phyloP scores from a whole-genome alignment of 2,888 invertebrate genomes.

The Dolichopus griseipennis region DNA sequence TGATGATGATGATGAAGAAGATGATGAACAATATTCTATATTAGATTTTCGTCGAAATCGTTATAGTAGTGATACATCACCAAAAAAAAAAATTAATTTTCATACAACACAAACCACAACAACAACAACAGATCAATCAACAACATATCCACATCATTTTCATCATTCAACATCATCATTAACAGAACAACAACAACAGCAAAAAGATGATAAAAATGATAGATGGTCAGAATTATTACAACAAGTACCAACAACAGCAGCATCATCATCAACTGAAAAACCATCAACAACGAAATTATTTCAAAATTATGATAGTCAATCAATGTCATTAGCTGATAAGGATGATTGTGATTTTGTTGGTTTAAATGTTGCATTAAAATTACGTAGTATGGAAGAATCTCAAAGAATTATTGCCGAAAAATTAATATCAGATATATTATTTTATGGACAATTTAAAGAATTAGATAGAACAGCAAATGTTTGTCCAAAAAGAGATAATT shows the following conservation, averaged over 20 bases:
- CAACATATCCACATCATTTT: background rate
- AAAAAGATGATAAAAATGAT: background rate
- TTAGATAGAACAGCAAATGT: constrained; percentile 38
- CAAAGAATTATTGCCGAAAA: constrained; percentile 41
- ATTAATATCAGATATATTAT: constrained; percentile 39
- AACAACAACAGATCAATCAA: background rate
- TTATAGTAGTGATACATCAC: constrained; percentile 1
- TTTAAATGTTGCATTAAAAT: constrained; percentile 38
- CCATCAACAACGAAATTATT: constrained; percentile 14
- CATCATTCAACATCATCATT: background rate
- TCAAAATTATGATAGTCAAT: constrained; percentile 16
- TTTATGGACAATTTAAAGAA: constrained; percentile 39
- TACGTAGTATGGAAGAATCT: constrained; percentile 39
- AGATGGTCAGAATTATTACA: background rate
- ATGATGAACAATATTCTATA: constrained; percentile 2
- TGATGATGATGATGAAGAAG: background rate
- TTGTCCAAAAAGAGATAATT: constrained; percentile 36
- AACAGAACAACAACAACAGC: background rate
- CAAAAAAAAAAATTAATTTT: constrained; percentile 4
- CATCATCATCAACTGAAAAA: background rate
- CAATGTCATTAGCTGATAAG: constrained; percentile 18
- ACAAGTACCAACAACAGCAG: background rate
- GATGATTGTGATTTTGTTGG: constrained; percentile 40
- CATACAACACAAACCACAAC: background rate
- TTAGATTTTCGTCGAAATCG: background rate